phyloP scores from a whole-genome alignment of 2,888 invertebrate species.

The Embidobia sp. region DNA sequence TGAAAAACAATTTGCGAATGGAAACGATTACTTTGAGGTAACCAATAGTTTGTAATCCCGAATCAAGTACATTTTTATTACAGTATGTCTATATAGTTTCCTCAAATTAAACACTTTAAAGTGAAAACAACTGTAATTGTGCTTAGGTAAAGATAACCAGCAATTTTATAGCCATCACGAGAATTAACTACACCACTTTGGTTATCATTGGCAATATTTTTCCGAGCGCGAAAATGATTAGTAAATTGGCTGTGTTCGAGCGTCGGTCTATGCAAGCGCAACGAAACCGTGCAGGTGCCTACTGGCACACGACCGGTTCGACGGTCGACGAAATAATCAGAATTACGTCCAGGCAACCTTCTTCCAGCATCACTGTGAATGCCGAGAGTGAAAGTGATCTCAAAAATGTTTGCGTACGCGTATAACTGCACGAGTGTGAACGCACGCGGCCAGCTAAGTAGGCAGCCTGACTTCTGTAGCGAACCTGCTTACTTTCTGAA shows the following conservation, averaged over 20 bases:
- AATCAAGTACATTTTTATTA: too few species aligned
- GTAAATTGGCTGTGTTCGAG: background rate
- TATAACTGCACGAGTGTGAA: conserved; percentile 49
- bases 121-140: too few species aligned
- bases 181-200: too few species aligned
- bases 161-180: too few species aligned
- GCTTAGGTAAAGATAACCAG: too few species aligned
- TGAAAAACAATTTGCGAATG: too few species aligned
- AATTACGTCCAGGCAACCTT: conserved; percentile 66
- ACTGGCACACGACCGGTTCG: conserved; percentile 55
- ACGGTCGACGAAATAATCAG: conserved; percentile 60
- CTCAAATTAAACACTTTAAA: too few species aligned
- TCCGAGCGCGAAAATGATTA: background rate
- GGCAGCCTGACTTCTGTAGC: conserved; percentile 43
- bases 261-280: background rate
- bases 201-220: too few species aligned
- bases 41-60: too few species aligned
- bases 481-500: conserved; percentile 62
- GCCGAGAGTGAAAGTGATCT: conserved; percentile 80
- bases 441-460: conserved; percentile 42
- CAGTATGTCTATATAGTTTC: too few species aligned
- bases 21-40: too few species aligned
- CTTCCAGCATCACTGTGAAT: conserved; percentile 70
- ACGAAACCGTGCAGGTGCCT: conserved; percentile 22
- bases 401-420: conserved; percentile 71